Evolutionary conservation across 2,797 vertebrate species (phyloP).

Genomic region (Jordanella pulchra): DNA sequence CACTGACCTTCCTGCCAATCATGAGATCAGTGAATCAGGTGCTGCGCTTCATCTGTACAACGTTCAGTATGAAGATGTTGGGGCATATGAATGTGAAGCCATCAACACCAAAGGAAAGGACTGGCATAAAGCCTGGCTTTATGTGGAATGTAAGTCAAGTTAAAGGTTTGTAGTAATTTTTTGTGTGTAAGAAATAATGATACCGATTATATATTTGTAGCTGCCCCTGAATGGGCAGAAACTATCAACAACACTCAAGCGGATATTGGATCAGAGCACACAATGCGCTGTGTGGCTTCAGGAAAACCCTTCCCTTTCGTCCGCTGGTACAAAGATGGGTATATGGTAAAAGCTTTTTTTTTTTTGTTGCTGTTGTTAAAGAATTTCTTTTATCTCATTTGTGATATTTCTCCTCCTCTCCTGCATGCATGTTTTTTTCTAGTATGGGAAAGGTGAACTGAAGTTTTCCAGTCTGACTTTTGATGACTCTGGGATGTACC

Average conservation of each 20-base stretch:
- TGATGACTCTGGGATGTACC: slow-evolving; percentile 96
- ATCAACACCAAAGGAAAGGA: slow-evolving; percentile 96
- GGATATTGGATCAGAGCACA: slow-evolving; percentile 92
- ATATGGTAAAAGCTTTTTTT: slow-evolving; percentile 76
- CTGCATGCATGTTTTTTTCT: slow-evolving; percentile 54
- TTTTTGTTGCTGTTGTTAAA: not conserved
- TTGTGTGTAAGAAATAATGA: not conserved
- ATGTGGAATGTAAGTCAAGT: slow-evolving; percentile 88
- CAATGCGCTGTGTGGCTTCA: slow-evolving; percentile 91
- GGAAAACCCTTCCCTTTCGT: slow-evolving; percentile 93
- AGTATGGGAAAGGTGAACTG: slow-evolving; percentile 93
- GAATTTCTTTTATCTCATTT: fast-evolving
- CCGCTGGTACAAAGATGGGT: slow-evolving; percentile 96
- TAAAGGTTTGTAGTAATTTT: not conserved
- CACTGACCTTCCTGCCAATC: slow-evolving; percentile 88
- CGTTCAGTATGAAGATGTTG: slow-evolving; percentile 95
- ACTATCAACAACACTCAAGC: slow-evolving; percentile 96
- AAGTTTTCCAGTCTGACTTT: slow-evolving; percentile 90
- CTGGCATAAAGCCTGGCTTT: slow-evolving; percentile 90
- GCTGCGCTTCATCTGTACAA: slow-evolving; percentile 93
- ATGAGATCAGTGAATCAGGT: slow-evolving; percentile 91
- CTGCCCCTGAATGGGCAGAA: slow-evolving; percentile 94
- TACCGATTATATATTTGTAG: slow-evolving; percentile 64
- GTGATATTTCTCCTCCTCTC: not conserved
- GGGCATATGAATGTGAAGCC: slow-evolving; percentile 93